Base-by-base conservation (phyloP, 2,888 invertebrate species). In the Mythimna ferrago region DNA sequence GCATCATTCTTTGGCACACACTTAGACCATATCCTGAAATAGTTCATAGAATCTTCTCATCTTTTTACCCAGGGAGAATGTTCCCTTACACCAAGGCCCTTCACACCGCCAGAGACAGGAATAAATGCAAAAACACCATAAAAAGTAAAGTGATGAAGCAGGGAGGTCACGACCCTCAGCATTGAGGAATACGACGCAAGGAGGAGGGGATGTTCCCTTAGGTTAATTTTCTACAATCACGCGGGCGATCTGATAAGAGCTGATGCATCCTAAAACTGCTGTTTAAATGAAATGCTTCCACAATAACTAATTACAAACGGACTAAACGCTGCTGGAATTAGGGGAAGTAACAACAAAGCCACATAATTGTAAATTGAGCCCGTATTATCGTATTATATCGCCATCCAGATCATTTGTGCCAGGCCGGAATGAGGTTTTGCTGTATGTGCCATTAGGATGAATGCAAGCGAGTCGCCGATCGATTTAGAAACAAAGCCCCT, bases 401-500 rank as follows among this genome's bases (percentile, higher is more conserved):
- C 62, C 61, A 73, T 81, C 38, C 72, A 61, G 78, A 76, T 76
- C 78, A 81, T 83, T 81, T 82, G 77, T 84, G 78, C 71, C 69
- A 44, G 67, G 38, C 56, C 32, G 73, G 57, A 76, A 81, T 84
- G 73, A 80, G 81, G 76, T 83, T 83, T 77, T 72, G 72, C 79
- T 73, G 60, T 73, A 74, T 80, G 66, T 70, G 78, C 86, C 74
- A 85, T 86, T 87, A 85, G 83, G 80, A 77, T 81, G 82, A 87
- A 85, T 85, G 81, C 78, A 78, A 66, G 73, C 71, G 83, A 77
- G 73, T 71, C 66, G 74, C 51, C 71, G 76, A 78, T 87, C 81
- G 86, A 84, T 85, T 87, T 78, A 86, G 87, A 86, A 81, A 86
- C 86, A 87, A 82, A 86, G 86, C 87, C 75, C 71, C 78, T 85